A percentile compares a stretch with the other conserved stretches of the same genome.
phyloP scores from a whole-genome alignment of 2,888 invertebrate species.

The Phengaris arion region DNA sequence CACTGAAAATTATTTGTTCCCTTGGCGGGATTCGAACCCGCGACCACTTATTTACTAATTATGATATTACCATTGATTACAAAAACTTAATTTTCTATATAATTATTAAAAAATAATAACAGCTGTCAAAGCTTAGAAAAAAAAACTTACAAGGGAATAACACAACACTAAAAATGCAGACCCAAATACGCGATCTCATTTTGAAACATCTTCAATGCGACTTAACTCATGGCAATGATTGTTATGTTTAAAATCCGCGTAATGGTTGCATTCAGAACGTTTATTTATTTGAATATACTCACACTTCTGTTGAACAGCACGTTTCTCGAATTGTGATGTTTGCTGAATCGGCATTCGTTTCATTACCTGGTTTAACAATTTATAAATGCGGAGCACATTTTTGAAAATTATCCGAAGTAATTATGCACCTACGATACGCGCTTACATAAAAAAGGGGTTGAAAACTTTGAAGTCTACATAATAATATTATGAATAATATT shows the following conservation, averaged over 20 bases:
- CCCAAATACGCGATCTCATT: slow-evolving; percentile 63
- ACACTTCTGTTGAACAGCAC: not conserved
- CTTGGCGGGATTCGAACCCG: no score
- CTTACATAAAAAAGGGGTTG: not conserved
- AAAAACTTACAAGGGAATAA: slow-evolving; percentile 49
- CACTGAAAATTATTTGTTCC: no score
- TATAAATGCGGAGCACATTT: not conserved
- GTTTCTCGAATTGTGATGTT: slow-evolving; percentile 1
- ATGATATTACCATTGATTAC: no score
- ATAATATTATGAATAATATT: no score
- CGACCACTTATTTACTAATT: no score
- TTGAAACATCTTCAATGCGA: slow-evolving; percentile 60
- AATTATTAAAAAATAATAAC: no score
- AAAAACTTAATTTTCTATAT: no score
- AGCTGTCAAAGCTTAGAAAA: not conserved
- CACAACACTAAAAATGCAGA: slow-evolving; percentile 51
- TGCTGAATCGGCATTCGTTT: slow-evolving; percentile 11
- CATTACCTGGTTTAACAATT: not conserved
- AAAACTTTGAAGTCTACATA: not conserved
- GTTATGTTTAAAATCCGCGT: not conserved
- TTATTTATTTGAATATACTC: slow-evolving; percentile 23
- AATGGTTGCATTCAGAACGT: not conserved
- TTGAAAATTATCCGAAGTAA: not conserved
- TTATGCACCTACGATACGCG: not conserved
- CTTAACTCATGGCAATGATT: slow-evolving; percentile 6